phyloP scores from a whole-genome alignment of 2,888 invertebrate species.

The Lottia gigantea region DNA sequence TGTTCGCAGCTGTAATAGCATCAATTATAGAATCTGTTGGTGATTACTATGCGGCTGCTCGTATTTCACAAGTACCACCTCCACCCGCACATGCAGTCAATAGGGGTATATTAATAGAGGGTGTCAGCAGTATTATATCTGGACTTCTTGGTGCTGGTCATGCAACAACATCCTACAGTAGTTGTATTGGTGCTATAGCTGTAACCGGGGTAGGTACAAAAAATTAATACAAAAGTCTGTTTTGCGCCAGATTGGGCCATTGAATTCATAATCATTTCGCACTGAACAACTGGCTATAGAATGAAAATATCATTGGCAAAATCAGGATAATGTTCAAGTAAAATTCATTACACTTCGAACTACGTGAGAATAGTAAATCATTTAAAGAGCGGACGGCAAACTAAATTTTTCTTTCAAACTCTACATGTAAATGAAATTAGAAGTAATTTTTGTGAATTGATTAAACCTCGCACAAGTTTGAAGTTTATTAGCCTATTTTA shows the following conservation, averaged over 20 bases:
- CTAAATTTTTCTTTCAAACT: no score
- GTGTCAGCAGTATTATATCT: constrained; percentile 82
- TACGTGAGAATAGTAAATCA: no score
- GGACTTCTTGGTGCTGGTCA: constrained; percentile 88
- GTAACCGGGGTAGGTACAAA: constrained; percentile 77
- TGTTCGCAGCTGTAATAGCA: constrained; percentile 56
- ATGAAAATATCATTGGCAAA: no score
- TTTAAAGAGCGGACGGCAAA: no score
- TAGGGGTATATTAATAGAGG: constrained; percentile 78
- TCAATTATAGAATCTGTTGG: constrained; percentile 73
- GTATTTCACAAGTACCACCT: constrained; percentile 77
- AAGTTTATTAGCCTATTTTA: no score
- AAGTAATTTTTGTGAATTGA: no score
- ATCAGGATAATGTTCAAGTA: no score
- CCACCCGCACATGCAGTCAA: constrained; percentile 89
- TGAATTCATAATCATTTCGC: background rate
- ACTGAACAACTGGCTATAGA: no score
- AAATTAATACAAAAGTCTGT: background rate
- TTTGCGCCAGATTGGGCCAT: no score
- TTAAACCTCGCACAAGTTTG: no score
- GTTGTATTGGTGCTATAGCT: constrained; percentile 90
- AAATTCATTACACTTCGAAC: no score
- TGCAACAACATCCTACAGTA: constrained; percentile 89
- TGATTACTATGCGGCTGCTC: constrained; percentile 88
- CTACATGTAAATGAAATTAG: no score